phyloP scores from a whole-genome alignment of 2,797 vertebrate genomes.

The Danio choprae region DNA sequence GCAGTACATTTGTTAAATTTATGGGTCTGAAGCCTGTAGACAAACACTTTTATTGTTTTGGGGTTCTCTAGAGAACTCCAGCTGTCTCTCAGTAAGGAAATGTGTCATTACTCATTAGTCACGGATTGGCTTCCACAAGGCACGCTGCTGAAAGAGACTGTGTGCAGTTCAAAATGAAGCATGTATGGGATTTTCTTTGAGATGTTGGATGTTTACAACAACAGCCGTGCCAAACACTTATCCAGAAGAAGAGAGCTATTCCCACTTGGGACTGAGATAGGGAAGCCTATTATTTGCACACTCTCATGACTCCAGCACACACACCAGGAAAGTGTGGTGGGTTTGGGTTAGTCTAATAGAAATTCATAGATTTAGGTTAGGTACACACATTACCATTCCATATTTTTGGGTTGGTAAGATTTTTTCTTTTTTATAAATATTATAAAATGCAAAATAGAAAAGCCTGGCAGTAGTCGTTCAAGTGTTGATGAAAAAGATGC shows the following conservation, averaged over 20 bases:
- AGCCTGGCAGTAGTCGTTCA: too few species aligned
- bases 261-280: not conserved
- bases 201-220: constrained; percentile 6
- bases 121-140: constrained; percentile 10
- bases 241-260: not conserved
- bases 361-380: not conserved
- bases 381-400: too few species aligned
- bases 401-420: too few species aligned
- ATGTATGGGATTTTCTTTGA: constrained; percentile 22
- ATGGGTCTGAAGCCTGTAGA: not conserved
- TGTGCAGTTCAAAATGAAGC: constrained; percentile 27
- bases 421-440: too few species aligned
- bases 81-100: constrained; percentile 32
- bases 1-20: not conserved
- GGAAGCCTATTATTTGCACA: constrained; percentile 17
- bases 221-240: not conserved
- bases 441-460: too few species aligned
- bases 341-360: not conserved
- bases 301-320: constrained; percentile 3
- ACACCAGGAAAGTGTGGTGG: not conserved
- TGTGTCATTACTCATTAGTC: constrained; percentile 37
- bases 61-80: constrained; percentile 11
- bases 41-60: constrained; percentile 42
- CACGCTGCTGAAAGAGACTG: constrained; percentile 5
- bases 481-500: too few species aligned